Conservation (phyloP, 2,888 invertebrate species). For the Yponomeuta plumbellus region DNA sequence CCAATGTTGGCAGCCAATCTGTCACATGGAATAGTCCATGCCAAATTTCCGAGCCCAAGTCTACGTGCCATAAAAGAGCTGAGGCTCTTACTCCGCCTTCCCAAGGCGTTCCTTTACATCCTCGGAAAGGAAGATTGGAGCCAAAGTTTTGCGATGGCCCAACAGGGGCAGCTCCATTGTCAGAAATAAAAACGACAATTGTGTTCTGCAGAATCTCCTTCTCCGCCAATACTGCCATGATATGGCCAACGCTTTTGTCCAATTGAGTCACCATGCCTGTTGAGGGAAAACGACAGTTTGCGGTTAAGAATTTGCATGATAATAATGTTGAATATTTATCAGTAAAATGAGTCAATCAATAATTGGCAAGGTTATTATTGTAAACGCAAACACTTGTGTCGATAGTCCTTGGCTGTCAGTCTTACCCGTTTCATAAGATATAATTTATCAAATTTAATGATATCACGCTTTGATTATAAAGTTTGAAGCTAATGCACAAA, state of each 20-base stretch:
- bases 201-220: conserved; percentile 83
- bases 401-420: not conserved
- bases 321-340: not conserved
- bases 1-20: conserved; percentile 87
- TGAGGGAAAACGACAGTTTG: not conserved
- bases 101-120: conserved; percentile 85
- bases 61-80: conserved; percentile 78
- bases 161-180: conserved; percentile 86
- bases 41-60: conserved; percentile 71
- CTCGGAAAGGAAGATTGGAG: conserved; percentile 84
- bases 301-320: not conserved
- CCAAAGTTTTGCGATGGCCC: conserved; percentile 81
- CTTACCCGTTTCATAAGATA: not conserved
- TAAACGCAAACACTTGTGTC: not conserved
- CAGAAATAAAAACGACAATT: conserved; percentile 87
- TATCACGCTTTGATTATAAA: too few species aligned
- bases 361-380: not conserved
- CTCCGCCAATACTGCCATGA: conserved; percentile 80
- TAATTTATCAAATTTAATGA: not conserved
- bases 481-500: too few species aligned
- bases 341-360: not conserved
- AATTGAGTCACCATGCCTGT: conserved; percentile 80
- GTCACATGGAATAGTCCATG: conserved; percentile 80
- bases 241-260: conserved; percentile 85
- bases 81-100: conserved; percentile 87